Conservation (phyloP, 2,797 vertebrate genomes). For the Melanotaenia boesemani region DNA sequence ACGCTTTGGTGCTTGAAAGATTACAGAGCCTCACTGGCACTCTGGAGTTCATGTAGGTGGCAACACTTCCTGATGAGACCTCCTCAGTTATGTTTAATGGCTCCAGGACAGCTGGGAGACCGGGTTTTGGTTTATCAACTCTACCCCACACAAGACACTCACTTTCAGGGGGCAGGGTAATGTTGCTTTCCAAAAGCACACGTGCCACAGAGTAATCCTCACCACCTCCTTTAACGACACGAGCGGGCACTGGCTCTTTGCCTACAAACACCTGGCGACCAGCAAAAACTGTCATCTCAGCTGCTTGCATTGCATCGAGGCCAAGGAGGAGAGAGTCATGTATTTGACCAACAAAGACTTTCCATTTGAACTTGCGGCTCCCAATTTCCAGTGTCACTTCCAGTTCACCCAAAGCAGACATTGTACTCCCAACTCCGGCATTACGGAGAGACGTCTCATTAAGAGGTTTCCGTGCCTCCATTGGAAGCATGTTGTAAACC, state of each 20-base stretch:
- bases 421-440: slow-evolving; percentile 1
- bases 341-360: no score
- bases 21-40: slow-evolving; percentile 3
- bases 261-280: background rate
- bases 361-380: no score
- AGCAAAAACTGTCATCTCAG: slow-evolving; percentile 3
- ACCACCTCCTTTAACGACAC: background rate
- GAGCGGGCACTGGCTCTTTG: slow-evolving; percentile 4
- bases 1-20: background rate
- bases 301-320: slow-evolving; percentile 14
- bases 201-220: slow-evolving; percentile 1
- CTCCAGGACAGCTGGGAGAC: slow-evolving; percentile 6
- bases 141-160: background rate
- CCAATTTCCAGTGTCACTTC: background rate
- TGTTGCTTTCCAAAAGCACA: slow-evolving; percentile 11
- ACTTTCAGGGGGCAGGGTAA: slow-evolving; percentile 1
- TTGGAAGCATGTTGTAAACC: background rate
- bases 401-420: background rate
- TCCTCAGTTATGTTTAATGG: slow-evolving; percentile 3
- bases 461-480: background rate
- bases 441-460: background rate
- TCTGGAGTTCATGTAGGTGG: background rate
- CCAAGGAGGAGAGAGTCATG: background rate
- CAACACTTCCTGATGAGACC: slow-evolving; percentile 1
- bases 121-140: background rate